These are phyloP conservation scores for Crotalus tigris DNA, from an alignment of 2,113 vertebrate genomes.

Conservation along the genomic window DNA sequence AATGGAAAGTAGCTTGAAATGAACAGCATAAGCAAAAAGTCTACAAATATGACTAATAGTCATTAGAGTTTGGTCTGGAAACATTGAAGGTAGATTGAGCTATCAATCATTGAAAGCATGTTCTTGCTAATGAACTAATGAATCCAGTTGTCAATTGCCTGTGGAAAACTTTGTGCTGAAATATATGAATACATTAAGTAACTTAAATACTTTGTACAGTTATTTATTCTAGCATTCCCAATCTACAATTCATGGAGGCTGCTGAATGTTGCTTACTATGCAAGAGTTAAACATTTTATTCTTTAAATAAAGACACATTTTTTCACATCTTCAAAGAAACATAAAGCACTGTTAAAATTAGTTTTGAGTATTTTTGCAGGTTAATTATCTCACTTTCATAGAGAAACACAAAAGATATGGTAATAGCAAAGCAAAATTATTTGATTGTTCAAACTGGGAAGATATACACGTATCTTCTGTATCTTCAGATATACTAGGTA, in stretches of 20 bases:
- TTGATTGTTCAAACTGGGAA: background rate
- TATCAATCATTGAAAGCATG: background rate
- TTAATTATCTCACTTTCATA: slow-evolving; percentile 16
- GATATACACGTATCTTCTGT: background rate
- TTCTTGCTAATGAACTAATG: background rate
- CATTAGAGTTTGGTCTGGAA: background rate
- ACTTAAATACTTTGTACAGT: background rate
- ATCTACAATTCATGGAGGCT: background rate
- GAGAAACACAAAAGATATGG: slow-evolving; percentile 18
- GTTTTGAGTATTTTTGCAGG: slow-evolving; percentile 6
- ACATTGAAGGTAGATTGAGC: background rate
- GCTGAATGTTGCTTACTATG: slow-evolving; percentile 10
- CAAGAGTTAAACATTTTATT: slow-evolving; percentile 11
- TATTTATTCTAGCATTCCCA: background rate
- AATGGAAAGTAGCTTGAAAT: background rate
- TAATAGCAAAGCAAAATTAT: background rate
- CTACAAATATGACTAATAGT: background rate
- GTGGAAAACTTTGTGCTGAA: background rate
- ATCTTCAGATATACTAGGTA: too few relatives aligned
- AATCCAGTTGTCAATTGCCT: background rate
- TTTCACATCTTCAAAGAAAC: slow-evolving; percentile 36
- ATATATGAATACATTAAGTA: background rate
- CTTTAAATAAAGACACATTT: slow-evolving; percentile 8
- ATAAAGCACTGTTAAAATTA: slow-evolving; percentile 19
- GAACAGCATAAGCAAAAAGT: background rate